Conservation (phyloP, 2,113 vertebrate genomes). For the Upupa epops region DNA sequence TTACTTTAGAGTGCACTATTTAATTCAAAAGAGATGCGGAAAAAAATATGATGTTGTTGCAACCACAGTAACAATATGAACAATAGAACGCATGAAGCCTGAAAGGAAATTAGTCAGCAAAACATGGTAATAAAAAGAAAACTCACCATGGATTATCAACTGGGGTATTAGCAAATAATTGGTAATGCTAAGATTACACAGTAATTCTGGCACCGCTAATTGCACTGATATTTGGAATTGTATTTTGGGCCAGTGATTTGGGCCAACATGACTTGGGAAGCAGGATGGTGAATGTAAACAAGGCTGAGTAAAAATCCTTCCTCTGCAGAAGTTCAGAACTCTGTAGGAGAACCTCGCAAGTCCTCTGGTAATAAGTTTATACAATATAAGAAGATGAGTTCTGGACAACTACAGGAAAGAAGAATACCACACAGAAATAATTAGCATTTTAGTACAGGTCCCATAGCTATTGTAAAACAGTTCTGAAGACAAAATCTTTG, state of each 20-base stretch:
- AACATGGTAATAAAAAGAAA: constrained; percentile 20
- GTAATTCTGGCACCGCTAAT: constrained; percentile 5
- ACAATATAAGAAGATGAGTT: neutral
- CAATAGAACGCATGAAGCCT: neutral
- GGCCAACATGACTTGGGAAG: neutral
- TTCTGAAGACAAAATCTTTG: neutral
- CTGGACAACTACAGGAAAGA: neutral
- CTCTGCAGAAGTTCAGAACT: neutral
- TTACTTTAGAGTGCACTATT: constrained; percentile 10
- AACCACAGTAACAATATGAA: constrained; percentile 26
- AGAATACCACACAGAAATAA: neutral
- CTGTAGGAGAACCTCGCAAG: neutral
- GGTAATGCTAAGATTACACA: neutral
- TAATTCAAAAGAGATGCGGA: constrained; percentile 3
- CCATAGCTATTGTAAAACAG: neutral
- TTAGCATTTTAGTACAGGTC: neutral
- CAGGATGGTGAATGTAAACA: neutral
- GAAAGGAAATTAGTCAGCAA: constrained; percentile 53
- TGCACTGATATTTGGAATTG: neutral
- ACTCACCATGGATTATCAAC: constrained; percentile 10
- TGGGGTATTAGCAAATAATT: constrained; percentile 9
- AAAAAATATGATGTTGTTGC: neutral
- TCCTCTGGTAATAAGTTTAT: neutral
- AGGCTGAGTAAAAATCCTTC: neutral
- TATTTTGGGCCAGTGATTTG: neutral